phyloP scores from a whole-genome alignment of 2,797 vertebrate species.

The Eleutherodactylus coqui region DNA sequence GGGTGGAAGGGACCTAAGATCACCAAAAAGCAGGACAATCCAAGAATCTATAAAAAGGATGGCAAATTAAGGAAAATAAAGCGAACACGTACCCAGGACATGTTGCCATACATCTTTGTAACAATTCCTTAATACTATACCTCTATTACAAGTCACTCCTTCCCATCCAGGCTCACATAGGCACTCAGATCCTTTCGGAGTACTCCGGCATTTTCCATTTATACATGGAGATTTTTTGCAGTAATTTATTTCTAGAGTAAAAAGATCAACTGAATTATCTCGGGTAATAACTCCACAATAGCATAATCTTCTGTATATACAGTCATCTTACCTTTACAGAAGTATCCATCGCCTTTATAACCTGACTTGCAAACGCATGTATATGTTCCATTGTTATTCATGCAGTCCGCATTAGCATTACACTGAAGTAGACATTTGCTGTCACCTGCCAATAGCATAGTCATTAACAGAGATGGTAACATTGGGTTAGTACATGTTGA shows the following conservation, averaged over 20 bases:
- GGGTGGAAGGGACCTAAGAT: too few species aligned
- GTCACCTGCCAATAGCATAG: too few species aligned
- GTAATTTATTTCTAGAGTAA: neutral
- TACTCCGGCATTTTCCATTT: neutral
- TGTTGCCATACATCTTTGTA: too few species aligned
- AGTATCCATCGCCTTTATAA: constrained; percentile 39
- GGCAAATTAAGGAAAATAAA: too few species aligned
- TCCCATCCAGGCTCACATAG: neutral
- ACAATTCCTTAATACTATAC: neutral
- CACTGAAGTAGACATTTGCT: neutral
- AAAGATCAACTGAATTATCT: neutral
- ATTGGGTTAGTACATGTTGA: too few species aligned
- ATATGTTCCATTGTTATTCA: constrained; percentile 17
- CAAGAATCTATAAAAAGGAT: too few species aligned
- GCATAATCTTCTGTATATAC: neutral
- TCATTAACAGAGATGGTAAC: too few species aligned
- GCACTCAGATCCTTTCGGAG: neutral
- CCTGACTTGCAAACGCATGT: constrained; percentile 11
- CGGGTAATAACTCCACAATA: neutral
- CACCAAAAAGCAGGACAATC: too few species aligned
- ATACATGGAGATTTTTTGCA: neutral
- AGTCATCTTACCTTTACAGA: constrained; percentile 20
- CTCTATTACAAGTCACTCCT: neutral
- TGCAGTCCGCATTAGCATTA: constrained; percentile 19
- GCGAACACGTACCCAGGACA: too few species aligned